These are phyloP conservation scores for Salminus brasiliensis DNA, from an alignment of 2,113 vertebrate genomes.

Conservation along the genomic window DNA sequence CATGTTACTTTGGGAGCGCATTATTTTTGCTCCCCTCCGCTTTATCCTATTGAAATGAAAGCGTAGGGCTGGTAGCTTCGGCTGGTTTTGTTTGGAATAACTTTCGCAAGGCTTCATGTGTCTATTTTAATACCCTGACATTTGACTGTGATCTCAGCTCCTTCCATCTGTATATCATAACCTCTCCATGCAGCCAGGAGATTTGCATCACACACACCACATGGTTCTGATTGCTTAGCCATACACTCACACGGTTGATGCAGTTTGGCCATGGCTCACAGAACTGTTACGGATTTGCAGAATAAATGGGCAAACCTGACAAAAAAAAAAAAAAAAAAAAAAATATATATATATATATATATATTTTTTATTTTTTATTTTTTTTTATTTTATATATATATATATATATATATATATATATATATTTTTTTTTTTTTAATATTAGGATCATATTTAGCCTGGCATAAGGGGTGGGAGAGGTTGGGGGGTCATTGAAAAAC, in stretches of 20 bases:
- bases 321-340: background rate
- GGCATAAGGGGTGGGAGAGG: background rate
- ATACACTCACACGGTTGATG: background rate
- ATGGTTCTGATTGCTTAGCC: conserved; percentile 31
- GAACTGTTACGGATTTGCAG: conserved; percentile 21
- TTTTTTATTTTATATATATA: too few relatives aligned
- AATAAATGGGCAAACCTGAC: conserved; percentile 22
- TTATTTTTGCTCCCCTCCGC: background rate
- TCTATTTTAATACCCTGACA: conserved; percentile 36
- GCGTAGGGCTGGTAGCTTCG: conserved; percentile 20
- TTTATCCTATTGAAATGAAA: conserved; percentile 11
- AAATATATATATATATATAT: too few relatives aligned
- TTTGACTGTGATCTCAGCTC: conserved; percentile 12
- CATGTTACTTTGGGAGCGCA: background rate
- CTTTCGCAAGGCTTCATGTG: conserved; percentile 12
- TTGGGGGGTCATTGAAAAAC: conserved; percentile 16
- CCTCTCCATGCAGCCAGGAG: background rate
- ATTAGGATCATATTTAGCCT: conserved; percentile 19
- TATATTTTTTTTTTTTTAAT: background rate
- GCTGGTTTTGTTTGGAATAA: conserved; percentile 22
- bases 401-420: background rate
- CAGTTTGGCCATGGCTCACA: background rate
- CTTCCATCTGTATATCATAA: conserved; percentile 30
- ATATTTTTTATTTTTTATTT: too few relatives aligned
- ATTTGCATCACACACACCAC: conserved; percentile 29